Conservation (phyloP, 1,140 invertebrate genomes). For the Stegodyphus mimosarum region DNA sequence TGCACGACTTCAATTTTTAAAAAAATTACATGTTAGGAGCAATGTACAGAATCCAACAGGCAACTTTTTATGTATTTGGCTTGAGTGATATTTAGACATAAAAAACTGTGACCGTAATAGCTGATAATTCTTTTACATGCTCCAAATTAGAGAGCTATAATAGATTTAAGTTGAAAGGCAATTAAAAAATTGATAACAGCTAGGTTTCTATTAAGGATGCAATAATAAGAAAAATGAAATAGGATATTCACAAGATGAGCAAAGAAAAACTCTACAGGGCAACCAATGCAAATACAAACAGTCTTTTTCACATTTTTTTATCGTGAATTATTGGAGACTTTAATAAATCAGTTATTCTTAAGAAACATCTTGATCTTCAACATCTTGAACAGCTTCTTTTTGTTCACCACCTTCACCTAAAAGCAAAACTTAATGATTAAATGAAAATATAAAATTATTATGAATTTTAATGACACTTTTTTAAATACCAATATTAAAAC, state of each 20-base stretch:
- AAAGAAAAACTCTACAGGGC: slow-evolving; percentile 61
- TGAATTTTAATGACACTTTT: too few relatives aligned
- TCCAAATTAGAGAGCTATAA: slow-evolving; percentile 38
- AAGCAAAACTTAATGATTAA: too few relatives aligned
- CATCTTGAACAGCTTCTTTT: slow-evolving; percentile 45
- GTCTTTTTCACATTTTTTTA: slow-evolving; percentile 56
- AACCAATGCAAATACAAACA: slow-evolving; percentile 60
- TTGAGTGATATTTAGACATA: slow-evolving; percentile 27
- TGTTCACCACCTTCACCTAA: slow-evolving; percentile 49
- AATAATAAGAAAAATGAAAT: slow-evolving; percentile 48
- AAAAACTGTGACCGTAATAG: slow-evolving; percentile 8
- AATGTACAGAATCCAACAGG: slow-evolving; percentile 4
- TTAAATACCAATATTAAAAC: too few relatives aligned
- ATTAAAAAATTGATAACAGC: slow-evolving; percentile 50
- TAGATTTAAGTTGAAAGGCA: slow-evolving; percentile 5
- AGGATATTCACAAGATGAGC: slow-evolving; percentile 61
- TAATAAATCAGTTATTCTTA: slow-evolving; percentile 55
- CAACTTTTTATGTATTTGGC: slow-evolving; percentile 16
- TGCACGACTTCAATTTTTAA: not conserved
- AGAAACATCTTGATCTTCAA: slow-evolving; percentile 59
- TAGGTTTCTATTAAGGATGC: slow-evolving; percentile 51
- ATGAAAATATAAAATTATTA: not conserved
- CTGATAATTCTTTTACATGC: not conserved
- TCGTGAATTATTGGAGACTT: slow-evolving; percentile 49
- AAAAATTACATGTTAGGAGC: slow-evolving; percentile 29